Evolutionary conservation across 2,797 vertebrate genomes (phyloP), one percentile per base, ranked within the genome.

Genomic region (Echeneis naucrates): DNA sequence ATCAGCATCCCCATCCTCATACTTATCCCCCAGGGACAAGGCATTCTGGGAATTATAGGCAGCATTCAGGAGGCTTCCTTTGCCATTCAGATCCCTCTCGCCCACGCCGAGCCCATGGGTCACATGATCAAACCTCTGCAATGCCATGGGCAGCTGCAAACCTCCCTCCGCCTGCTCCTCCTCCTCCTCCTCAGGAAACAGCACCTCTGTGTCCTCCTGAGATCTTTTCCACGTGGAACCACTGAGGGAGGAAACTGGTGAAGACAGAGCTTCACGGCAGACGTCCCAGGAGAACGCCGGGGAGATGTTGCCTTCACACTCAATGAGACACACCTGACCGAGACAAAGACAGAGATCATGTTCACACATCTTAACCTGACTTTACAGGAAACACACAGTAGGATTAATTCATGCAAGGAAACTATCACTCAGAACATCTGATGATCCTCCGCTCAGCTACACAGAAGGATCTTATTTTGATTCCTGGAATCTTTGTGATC

Each of bases 251-350:
- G 86, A 82, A 47, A 87, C 37, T 16, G 64, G 72, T 6, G 74
- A 81, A 3, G 88, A 90, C 63, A 91, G 40, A 1, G 87, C 80
- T 52, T 92, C 90, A 47, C 78, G 89, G 47, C 98, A 99, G 0
- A 94, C 78, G 75, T 96, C 95, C 96, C 96, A 96, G 81, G 94
- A 94, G 52, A 92, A 88, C 14, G 94, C 89, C 0, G 94, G 92
- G 51, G 90, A 93, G 53, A 93, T 62, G 27, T 90, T 93, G 8
- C 90, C 94, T 85, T 97, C 92, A 2, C 98, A 99, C 77, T 96
- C 95, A 56, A 96, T 87, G 67, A 97, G 90, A 87, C 98, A 99
- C 61, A 95, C 87, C 98, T 99, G 91, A 48, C 5, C 72, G 40
- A 78, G 54, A 86, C 44, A 74, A 54, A 81, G 47, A 59, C 40